Percentiles rank a stretch among this genome's conserved stretches.
phyloP scores from a whole-genome alignment of 2,113 vertebrate species.

The Pimephales promelas region DNA sequence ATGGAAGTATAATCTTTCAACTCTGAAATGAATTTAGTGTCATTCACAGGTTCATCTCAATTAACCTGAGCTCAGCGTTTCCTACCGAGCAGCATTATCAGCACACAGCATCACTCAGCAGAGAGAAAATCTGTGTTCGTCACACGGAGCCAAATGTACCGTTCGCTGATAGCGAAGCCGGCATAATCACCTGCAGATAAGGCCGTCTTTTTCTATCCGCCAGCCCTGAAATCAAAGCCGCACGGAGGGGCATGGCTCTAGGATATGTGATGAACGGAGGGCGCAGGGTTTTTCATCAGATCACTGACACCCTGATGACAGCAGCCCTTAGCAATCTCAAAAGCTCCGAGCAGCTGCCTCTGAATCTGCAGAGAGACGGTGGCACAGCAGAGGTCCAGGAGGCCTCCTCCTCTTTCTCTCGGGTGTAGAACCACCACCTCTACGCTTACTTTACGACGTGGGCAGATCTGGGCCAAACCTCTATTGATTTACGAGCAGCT shows the following conservation, averaged over 20 bases:
- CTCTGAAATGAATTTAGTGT: not conserved
- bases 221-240: slow-evolving; percentile 51
- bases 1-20: not conserved
- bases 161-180: slow-evolving; percentile 45
- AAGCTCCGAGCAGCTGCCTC: slow-evolving; percentile 59
- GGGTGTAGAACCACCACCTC: slow-evolving; percentile 8
- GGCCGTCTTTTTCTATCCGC: slow-evolving; percentile 41
- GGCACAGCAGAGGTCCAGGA: slow-evolving; percentile 53
- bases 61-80: not conserved
- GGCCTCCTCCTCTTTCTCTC: slow-evolving; percentile 51
- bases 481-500: slow-evolving; percentile 66
- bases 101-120: slow-evolving; percentile 29
- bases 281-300: slow-evolving; percentile 61
- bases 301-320: slow-evolving; percentile 66
- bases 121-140: slow-evolving; percentile 28
- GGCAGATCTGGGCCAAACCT: slow-evolving; percentile 57
- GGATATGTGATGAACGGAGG: slow-evolving; percentile 45
- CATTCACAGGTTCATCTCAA: not conserved
- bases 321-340: slow-evolving; percentile 60
- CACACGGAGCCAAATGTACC: slow-evolving; percentile 43
- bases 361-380: slow-evolving; percentile 55
- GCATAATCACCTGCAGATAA: slow-evolving; percentile 60
- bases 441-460: slow-evolving; percentile 50
- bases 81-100: slow-evolving; percentile 35
- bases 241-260: slow-evolving; percentile 35